Conservation (phyloP, 2,888 invertebrate species). For the Eristalis tenax region DNA sequence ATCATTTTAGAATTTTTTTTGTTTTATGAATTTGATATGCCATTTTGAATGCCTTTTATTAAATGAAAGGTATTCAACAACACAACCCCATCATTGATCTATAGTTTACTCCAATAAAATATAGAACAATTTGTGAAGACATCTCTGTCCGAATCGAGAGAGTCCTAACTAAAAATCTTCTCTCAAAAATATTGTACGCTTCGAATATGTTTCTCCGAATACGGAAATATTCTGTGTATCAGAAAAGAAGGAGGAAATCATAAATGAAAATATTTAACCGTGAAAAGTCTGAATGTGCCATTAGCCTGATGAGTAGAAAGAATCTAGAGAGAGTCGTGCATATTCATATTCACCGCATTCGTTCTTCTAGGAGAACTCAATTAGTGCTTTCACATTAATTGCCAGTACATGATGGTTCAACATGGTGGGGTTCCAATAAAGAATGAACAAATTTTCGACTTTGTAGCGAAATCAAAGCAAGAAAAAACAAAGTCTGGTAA, state of each 20-base stretch:
- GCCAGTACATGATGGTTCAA: slow-evolving; percentile 34
- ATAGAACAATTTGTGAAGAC: no score
- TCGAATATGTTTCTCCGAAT: no score
- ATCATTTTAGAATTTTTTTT: slow-evolving; percentile 33
- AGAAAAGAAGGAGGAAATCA: no score
- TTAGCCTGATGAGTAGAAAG: slow-evolving; percentile 34
- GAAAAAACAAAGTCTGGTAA: background rate
- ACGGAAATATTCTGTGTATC: no score
- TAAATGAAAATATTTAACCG: slow-evolving; percentile 13
- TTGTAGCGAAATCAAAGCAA: slow-evolving; percentile 42
- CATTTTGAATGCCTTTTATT: background rate
- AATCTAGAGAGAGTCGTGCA: slow-evolving; percentile 1
- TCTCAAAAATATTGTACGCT: no score
- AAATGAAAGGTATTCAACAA: no score
- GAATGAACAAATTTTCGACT: slow-evolving; percentile 61
- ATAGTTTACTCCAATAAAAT: no score
- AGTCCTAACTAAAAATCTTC: no score
- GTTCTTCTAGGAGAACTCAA: slow-evolving; percentile 25
- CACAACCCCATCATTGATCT: no score
- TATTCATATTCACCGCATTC: background rate
- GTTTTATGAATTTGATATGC: slow-evolving; percentile 4
- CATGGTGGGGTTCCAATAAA: slow-evolving; percentile 44
- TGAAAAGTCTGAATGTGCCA: slow-evolving; percentile 9
- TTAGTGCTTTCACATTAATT: slow-evolving; percentile 69
- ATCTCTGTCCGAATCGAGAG: no score